Conservation (phyloP, 2,797 vertebrate genomes). For the Tauraco hartlaubi region DNA sequence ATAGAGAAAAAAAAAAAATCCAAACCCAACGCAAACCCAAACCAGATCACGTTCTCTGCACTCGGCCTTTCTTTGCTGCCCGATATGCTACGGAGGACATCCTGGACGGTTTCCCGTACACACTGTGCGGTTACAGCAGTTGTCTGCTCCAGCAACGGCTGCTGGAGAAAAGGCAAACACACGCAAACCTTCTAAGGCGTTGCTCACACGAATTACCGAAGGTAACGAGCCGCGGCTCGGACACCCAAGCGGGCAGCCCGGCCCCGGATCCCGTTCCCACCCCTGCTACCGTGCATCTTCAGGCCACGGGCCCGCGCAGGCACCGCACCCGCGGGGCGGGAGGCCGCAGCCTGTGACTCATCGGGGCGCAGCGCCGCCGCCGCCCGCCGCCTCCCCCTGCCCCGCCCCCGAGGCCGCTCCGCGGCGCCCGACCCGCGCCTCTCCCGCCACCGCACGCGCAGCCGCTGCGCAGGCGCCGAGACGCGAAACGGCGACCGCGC, state of each 20-base stretch:
- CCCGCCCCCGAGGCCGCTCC: too few relatives aligned
- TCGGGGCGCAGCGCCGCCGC: too few relatives aligned
- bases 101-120: background rate
- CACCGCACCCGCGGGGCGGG: rapidly evolving
- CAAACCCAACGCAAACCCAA: background rate
- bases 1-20: background rate
- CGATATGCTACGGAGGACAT: background rate
- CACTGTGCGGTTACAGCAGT: background rate
- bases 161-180: background rate
- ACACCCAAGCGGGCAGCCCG: too few relatives aligned
- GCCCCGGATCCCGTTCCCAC: background rate
- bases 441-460: too few relatives aligned
- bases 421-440: too few relatives aligned
- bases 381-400: too few relatives aligned
- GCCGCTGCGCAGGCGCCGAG: background rate
- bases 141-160: background rate
- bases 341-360: too few relatives aligned
- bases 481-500: background rate
- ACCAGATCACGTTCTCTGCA: background rate
- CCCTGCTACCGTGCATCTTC: background rate
- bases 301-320: background rate
- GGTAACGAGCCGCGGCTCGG: background rate
- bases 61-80: background rate
- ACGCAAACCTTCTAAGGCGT: background rate
- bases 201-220: background rate